Conservation (phyloP, 2,797 vertebrate species). For the Pangasius larnaudii region DNA sequence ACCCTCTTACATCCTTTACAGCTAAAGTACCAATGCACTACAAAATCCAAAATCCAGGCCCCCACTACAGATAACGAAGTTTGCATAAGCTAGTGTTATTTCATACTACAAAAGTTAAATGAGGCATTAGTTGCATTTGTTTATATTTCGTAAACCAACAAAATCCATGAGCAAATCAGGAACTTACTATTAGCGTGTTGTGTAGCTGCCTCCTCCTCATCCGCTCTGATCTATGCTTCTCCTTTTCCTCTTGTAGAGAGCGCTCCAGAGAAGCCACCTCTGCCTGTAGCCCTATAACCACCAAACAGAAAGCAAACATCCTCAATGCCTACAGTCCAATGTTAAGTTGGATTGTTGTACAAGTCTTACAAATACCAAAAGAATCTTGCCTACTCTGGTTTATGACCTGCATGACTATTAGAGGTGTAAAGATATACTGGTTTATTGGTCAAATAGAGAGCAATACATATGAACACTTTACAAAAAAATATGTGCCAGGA, state of each 20-base stretch:
- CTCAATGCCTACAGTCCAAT: neutral
- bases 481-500: neutral
- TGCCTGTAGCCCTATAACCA: conserved; percentile 56
- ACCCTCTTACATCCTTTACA: neutral
- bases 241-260: conserved; percentile 67
- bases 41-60: neutral
- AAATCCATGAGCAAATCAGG: neutral
- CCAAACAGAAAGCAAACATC: conserved; percentile 5
- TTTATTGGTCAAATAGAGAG: neutral
- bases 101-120: neutral
- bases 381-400: neutral
- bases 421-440: neutral
- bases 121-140: neutral
- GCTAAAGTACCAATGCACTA: neutral
- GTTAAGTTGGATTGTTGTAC: neutral
- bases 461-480: neutral
- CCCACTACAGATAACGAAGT: neutral
- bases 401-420: neutral
- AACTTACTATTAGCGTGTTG: conserved; percentile 74
- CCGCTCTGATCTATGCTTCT: conserved; percentile 67
- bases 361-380: neutral
- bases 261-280: conserved; percentile 66
- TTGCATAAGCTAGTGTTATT: neutral
- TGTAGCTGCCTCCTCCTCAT: conserved; percentile 70
- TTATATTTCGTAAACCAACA: conserved; percentile 1